Conservation (phyloP, 2,888 invertebrate genomes). For the Andrena dorsata region DNA sequence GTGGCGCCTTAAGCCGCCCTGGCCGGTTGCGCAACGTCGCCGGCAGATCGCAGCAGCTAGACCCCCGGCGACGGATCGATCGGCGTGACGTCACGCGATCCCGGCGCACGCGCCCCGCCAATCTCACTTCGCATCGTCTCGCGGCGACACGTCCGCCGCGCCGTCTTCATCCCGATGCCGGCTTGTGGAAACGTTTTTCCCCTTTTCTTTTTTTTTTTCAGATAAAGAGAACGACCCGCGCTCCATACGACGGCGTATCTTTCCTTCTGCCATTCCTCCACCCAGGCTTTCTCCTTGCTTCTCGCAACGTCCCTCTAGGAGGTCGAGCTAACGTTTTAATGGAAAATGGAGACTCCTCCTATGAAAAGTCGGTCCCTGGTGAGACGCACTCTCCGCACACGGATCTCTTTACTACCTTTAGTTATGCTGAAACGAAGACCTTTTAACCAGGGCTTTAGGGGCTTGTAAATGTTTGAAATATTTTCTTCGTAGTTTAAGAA, state of each 20-base stretch:
- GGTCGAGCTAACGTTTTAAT: background rate
- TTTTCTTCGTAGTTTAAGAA: too few relatives aligned
- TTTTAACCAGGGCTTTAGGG: background rate
- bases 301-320: background rate
- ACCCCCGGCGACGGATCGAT: conserved; percentile 76
- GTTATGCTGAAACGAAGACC: background rate
- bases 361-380: background rate
- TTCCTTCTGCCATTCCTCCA: background rate
- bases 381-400: background rate
- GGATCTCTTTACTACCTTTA: background rate
- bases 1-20: conserved; percentile 74
- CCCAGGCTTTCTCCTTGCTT: background rate
- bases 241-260: background rate
- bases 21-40: conserved; percentile 68
- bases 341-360: background rate
- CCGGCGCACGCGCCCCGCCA: conserved; percentile 66
- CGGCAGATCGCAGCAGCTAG: conserved; percentile 80
- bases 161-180: conserved; percentile 25
- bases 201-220: background rate
- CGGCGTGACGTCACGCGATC: conserved; percentile 73
- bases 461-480: background rate
- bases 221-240: background rate
- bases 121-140: conserved; percentile 36
- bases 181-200: background rate
- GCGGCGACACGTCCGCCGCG: conserved; percentile 19